Conservation (phyloP, 1,140 invertebrate genomes). For the Drepana arcuata region DNA sequence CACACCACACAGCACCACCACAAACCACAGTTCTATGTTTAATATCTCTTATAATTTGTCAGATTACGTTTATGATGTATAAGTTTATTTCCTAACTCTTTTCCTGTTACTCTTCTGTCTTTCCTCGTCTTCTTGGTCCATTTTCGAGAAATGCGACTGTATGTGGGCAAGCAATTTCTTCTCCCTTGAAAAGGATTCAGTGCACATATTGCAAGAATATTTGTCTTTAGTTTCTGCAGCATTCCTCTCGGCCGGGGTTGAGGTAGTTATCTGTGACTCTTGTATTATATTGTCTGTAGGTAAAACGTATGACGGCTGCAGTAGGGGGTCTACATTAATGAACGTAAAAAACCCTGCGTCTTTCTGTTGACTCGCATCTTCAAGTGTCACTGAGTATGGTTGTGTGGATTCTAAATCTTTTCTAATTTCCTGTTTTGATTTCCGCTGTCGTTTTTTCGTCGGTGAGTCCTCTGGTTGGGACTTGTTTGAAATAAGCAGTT, state of each 20-base stretch:
- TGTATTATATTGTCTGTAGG: slow-evolving; percentile 58
- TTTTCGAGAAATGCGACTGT: slow-evolving; percentile 46
- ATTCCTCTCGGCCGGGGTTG: slow-evolving; percentile 19
- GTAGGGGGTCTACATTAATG: slow-evolving; percentile 55
- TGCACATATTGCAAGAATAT: slow-evolving; percentile 56
- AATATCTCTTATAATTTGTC: too few relatives aligned
- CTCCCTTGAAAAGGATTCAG: slow-evolving; percentile 42
- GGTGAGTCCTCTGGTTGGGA: slow-evolving; percentile 28
- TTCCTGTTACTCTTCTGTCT: slow-evolving; percentile 25
- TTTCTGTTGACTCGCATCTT: slow-evolving; percentile 30
- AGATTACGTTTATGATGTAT: too few relatives aligned
- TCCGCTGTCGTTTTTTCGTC: slow-evolving; percentile 38
- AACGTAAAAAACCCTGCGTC: slow-evolving; percentile 54
- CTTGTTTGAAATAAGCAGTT: slow-evolving; percentile 56
- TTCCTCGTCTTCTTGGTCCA: slow-evolving; percentile 43
- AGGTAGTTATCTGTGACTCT: slow-evolving; percentile 61
- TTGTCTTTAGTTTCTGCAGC: slow-evolving; percentile 17
- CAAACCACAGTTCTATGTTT: too few relatives aligned
- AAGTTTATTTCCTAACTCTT: slow-evolving; percentile 12
- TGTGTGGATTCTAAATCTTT: slow-evolving; percentile 14
- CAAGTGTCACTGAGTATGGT: slow-evolving; percentile 39
- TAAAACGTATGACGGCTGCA: slow-evolving; percentile 60
- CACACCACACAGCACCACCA: too few relatives aligned
- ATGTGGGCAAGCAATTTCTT: slow-evolving; percentile 55
- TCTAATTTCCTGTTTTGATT: slow-evolving; percentile 11